Base-by-base conservation (phyloP, 2,797 vertebrate genomes). In the Fratercula arctica region DNA sequence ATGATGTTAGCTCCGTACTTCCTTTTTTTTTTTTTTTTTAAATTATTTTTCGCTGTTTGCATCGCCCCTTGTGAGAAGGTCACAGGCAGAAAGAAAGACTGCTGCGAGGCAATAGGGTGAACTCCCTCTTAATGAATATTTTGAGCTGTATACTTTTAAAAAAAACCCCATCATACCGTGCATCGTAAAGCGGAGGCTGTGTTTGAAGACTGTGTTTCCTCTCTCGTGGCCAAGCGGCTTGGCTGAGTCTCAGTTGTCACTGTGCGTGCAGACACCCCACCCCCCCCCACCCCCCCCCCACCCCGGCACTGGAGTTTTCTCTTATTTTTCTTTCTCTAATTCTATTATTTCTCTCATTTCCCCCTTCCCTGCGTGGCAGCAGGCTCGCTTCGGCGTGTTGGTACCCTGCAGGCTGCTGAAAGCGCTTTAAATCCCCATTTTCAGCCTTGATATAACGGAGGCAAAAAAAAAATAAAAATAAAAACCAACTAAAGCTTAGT, bases 351-450 rank as follows among this genome's bases (percentile, higher is more conserved):
- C 39, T 14, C 17, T 12, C 9, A 2, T 16, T 15, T 57, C 3
- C 15, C 28, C 31, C 8, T 4, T 15, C 37, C 54, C 50, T 24
- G 8, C 2, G 7, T 3, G 16, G 53, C 46, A 33, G 45, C 53
- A 9, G 50, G 43, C 24, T 51, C 7, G 8, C 19, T 5, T 13
- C 0, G 0, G 50, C 11, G 7, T 16, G 23, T 6, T 5, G 13
- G 20, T 9, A 23, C 33, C 4, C 9, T 35, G 16, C 37, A 25
- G 50, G 43, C 35, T 69, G 63, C 63, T 24, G 21, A 29, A 41
- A 6, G 26, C 3, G 0, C 33, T 72, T 37, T 9, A 54, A 69
- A 64, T 4, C 10, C 25, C 6, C 16, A 21, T 20, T 25, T 56
- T 79, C 48, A 68, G 25, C 15, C 37, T 48, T 56, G 35, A 35